Base-by-base conservation (phyloP, 2,797 vertebrate species). In the Oophaga sylvatica region DNA sequence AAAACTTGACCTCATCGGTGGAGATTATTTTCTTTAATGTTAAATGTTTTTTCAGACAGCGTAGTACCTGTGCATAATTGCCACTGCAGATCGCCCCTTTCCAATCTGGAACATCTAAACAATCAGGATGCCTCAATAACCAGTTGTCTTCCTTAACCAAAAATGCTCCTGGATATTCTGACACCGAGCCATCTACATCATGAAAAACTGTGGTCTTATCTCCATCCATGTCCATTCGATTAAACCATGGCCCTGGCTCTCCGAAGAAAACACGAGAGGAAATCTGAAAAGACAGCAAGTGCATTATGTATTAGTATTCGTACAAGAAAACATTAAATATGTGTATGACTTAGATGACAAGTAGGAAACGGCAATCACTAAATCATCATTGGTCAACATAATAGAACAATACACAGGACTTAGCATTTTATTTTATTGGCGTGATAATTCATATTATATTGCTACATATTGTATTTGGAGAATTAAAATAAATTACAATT, bases 181-280 rank as follows among this genome's bases (percentile, higher is more conserved):
- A 98, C 90, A 99, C 96, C 0, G 98, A 97, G 60, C 98, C 98
- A 0, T 99, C 98, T 0, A 97, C 92, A 0, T 99, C 98, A 0
- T 99, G 97, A 91, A 99, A 98, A 91, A 99, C 94, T 0, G 97
- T 97, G 0, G 98, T 99, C 93, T 99, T 99, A 88, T 99, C 98
- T 1, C 98, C 98, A 0, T 99, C 98, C 97, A 98, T 97, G 91
- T 98, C 93, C 95, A 99, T 96, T 79, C 95, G 93, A 84, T 95
- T 97, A 92, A 99, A 99, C 98, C 98, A 99, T 11, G 97, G 97
- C 1, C 98, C 98, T 0, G 98, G 97, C 90, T 98, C 97, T 65
- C 98, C 98, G 8, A 99, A 99, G 90, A 99, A 99, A 84, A 99
- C 97, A 45, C 98, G 96, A 3, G 97, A 99, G 0, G 97, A 96